Evolutionary conservation across 2,113 vertebrate genomes (phyloP), one percentile per base, ranked within the genome.

Genomic region (Dascyllus trimaculatus): DNA sequence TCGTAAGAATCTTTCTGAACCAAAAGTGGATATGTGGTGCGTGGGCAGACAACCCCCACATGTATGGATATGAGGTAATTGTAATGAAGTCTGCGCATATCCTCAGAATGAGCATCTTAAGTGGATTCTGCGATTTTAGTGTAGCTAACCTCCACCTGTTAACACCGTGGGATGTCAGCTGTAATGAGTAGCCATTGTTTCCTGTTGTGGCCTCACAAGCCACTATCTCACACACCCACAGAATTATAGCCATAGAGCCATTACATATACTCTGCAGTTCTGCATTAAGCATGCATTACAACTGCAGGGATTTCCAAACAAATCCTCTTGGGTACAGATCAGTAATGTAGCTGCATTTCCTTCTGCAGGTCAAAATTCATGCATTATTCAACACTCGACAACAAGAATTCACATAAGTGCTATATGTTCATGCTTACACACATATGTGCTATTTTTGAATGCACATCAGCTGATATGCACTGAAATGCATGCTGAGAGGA

Each of bases 11-110:
- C 40, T 61, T 67, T 82, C 21, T 58, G 17, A 82, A 75, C 35
- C 48, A 62, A 71, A 88, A 87, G 67, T 65, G 70, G 71, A 69
- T 84, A 79, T 87, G 43, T 77, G n/a, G 45, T 58, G 85, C 18
- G 68, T 66, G 63, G 81, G 79, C 56, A 53, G 46, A 40, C 74
- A 62, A 22, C 75, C 76, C 58, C 80, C 74, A 65, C 75, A 77
- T 75, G 61, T 76, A 81, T 71, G 57, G 61, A 67, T 78, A 80
- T 77, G 63, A 73, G 57, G 49, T 67, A 14, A 64, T 79, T 85
- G 75, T 63, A 73, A 35, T 29, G 18, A 75, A 51, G 24, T 32
- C 43, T 68, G 57, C 70, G 64, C 24, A 38, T 56, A 32, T 10
- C 43, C 38, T 66, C 46, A 43, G 48, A 65, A 57, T 75, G 61